Evolutionary conservation across 2,113 vertebrate genomes (phyloP).

Genomic region (Hylia prasina): DNA sequence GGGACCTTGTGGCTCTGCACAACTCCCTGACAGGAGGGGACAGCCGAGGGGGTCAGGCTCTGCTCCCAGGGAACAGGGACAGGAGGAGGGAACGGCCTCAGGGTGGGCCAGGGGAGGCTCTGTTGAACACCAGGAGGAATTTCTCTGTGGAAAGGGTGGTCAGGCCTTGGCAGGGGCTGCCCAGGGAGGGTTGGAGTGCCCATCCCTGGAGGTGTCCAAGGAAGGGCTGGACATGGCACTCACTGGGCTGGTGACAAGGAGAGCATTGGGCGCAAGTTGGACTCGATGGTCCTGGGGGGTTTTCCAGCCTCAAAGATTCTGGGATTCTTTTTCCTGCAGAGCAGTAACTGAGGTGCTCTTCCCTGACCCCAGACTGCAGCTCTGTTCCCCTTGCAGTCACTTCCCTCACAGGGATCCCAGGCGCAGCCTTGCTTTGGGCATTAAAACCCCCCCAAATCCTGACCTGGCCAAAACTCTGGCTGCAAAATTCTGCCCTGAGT

Average conservation of each 20-base stretch:
- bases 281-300: not conserved
- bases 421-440: not conserved
- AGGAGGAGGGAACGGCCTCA: not conserved
- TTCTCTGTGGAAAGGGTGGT: fast-evolving
- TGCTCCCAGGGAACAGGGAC: not conserved
- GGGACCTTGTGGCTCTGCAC: not conserved
- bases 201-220: not conserved
- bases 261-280: no score
- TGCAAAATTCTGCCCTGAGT: not conserved
- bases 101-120: not conserved
- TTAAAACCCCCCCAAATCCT: not conserved
- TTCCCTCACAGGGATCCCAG: not conserved
- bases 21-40: not conserved
- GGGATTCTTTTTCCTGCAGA: not conserved
- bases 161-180: not conserved
- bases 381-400: not conserved
- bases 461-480: not conserved
- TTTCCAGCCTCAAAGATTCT: not conserved
- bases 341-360: not conserved
- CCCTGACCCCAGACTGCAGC: not conserved
- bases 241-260: not conserved
- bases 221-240: not conserved
- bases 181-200: not conserved
- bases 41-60: fast-evolving
- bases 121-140: fast-evolving